Evolutionary conservation across 2,888 invertebrate genomes (phyloP).

Genomic region (Poecilus cupreus): DNA sequence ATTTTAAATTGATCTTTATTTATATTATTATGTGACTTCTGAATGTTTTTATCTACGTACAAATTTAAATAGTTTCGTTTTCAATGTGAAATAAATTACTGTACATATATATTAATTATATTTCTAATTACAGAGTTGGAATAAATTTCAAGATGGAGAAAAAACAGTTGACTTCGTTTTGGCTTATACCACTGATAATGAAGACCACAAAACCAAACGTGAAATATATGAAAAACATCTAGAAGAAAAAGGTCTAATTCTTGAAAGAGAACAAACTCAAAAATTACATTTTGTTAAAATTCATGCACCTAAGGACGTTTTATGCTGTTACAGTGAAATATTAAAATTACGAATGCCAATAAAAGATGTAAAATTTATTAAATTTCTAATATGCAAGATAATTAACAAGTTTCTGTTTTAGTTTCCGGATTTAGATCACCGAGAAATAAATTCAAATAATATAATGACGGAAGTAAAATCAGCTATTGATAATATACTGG

Average conservation of each 20-base stretch:
- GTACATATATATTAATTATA: neutral
- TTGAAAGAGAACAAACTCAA: conserved; percentile 79
- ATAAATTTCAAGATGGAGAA: conserved; percentile 74
- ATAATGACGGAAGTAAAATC: conserved; percentile 73
- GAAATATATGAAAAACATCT: conserved; percentile 79
- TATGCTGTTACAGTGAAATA: conserved; percentile 84
- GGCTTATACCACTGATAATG: conserved; percentile 73
- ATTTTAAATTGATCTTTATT: neutral
- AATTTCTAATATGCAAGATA: neutral
- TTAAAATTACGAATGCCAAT: conserved; percentile 86
- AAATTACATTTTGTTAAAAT: conserved; percentile 83
- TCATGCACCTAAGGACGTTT: conserved; percentile 82
- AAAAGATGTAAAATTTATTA: conserved; percentile 75
- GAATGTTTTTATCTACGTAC: neutral
- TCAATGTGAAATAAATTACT: too few species aligned
- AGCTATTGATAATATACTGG: conserved; percentile 73
- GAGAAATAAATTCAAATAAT: conserved; percentile 64
- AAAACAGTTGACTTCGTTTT: conserved; percentile 78
- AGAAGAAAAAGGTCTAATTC: conserved; percentile 76
- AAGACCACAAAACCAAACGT: conserved; percentile 71
- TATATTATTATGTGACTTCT: too few species aligned
- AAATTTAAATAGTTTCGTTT: neutral
- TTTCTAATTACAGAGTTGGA: conserved; percentile 72
- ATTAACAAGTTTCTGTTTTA: conserved; percentile 15
- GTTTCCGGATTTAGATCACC: conserved; percentile 53